phyloP scores from a whole-genome alignment of 2,797 vertebrate genomes.

The Anguilla megastoma region DNA sequence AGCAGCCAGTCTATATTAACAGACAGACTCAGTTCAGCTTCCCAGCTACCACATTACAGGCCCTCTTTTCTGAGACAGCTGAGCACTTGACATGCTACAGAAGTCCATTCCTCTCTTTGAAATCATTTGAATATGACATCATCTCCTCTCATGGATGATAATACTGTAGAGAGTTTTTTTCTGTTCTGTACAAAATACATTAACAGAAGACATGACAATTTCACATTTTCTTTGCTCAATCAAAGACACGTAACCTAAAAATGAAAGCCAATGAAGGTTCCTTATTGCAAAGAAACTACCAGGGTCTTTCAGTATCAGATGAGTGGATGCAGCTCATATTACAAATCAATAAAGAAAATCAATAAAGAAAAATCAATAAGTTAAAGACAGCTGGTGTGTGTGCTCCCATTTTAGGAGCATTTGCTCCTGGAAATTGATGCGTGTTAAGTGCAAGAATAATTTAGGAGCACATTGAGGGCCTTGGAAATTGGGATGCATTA shows the following conservation, averaged over 20 bases:
- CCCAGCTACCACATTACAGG: background rate
- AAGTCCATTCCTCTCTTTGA: background rate
- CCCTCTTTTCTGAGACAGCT: background rate
- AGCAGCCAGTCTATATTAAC: background rate
- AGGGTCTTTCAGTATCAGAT: background rate
- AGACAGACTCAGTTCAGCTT: background rate
- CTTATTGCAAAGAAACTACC: background rate
- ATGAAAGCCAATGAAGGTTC: background rate
- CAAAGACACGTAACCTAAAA: background rate
- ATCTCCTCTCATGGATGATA: background rate
- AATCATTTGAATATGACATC: background rate
- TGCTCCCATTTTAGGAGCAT: too few species aligned
- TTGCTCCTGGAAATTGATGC: too few species aligned
- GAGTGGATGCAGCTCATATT: background rate
- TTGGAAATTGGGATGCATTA: too few species aligned
- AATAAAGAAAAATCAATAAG: background rate
- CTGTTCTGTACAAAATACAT: background rate
- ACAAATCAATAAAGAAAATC: background rate
- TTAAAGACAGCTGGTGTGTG: background rate
- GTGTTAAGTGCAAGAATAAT: too few species aligned
- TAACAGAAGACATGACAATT: background rate
- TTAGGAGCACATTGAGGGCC: too few species aligned
- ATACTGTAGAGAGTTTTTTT: background rate
- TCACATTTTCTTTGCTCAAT: background rate
- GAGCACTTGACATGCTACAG: background rate